Conservation (phyloP, 2,113 vertebrate species). For the Varanus salvator region DNA sequence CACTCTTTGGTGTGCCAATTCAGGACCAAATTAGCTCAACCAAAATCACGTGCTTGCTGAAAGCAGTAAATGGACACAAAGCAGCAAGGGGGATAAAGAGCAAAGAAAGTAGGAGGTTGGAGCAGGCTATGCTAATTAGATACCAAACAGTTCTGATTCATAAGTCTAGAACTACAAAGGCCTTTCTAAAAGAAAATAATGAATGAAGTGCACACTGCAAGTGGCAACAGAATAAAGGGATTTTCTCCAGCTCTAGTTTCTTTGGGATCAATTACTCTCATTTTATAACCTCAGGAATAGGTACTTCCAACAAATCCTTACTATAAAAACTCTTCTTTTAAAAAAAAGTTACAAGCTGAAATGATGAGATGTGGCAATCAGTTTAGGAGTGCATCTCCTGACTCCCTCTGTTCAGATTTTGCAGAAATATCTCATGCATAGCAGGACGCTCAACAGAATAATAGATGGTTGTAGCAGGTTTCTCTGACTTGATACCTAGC, state of each 20-base stretch:
- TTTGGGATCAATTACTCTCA: slow-evolving; percentile 23
- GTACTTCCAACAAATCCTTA: neutral
- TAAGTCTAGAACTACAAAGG: neutral
- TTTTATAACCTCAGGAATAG: slow-evolving; percentile 8
- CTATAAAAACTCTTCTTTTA: neutral
- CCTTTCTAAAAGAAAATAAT: slow-evolving; percentile 7
- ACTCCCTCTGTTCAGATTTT: neutral
- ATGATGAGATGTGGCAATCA: neutral
- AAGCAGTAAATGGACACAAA: slow-evolving; percentile 5
- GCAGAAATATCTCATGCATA: neutral
- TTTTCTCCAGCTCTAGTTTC: slow-evolving; percentile 7
- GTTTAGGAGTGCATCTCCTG: neutral
- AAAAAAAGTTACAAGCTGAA: neutral
- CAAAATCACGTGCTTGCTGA: slow-evolving; percentile 10
- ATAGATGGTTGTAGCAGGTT: neutral
- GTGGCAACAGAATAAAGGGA: neutral
- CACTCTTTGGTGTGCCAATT: neutral
- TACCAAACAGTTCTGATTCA: neutral
- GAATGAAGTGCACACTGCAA: neutral
- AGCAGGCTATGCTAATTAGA: neutral
- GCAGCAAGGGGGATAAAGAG: neutral
- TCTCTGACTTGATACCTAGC: no score
- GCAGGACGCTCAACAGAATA: neutral
- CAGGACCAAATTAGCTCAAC: slow-evolving; percentile 10
- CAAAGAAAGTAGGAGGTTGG: slow-evolving; percentile 6